Conservation (phyloP, 2,888 invertebrate genomes). For the Candidula unifasciata region DNA sequence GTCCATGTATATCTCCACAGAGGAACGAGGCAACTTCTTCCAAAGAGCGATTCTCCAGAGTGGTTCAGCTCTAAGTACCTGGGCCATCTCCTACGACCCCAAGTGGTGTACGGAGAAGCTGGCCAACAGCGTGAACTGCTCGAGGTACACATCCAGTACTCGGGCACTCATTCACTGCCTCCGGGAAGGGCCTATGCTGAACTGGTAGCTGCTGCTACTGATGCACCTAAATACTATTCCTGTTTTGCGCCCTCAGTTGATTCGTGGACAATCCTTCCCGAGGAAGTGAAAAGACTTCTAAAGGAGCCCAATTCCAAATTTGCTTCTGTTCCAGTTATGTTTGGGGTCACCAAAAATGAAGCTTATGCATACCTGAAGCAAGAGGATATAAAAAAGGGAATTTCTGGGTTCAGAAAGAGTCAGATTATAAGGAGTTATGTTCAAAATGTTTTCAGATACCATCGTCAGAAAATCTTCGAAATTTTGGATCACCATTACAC, state of each 20-base stretch:
- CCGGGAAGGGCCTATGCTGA: constrained; percentile 85
- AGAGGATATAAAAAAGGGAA: constrained; percentile 89
- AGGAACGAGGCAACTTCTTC: constrained; percentile 61
- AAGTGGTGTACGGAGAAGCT: constrained; percentile 69
- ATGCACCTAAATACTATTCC: constrained; percentile 73
- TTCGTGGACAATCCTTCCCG: constrained; percentile 61
- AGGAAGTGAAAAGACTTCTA: constrained; percentile 62
- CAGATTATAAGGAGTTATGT: constrained; percentile 91
- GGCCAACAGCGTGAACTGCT: constrained; percentile 72
- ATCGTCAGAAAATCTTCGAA: constrained; percentile 94
- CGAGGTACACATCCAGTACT: constrained; percentile 60
- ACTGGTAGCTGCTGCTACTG: constrained; percentile 67
- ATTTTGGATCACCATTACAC: constrained; percentile 97
- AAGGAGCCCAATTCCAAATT: constrained; percentile 60
- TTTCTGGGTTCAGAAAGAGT: constrained; percentile 92
- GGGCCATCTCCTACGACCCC: constrained; percentile 74
- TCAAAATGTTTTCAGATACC: constrained; percentile 93
- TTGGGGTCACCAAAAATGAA: constrained; percentile 77
- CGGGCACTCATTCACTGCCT: constrained; percentile 68
- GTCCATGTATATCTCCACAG: constrained; percentile 16
- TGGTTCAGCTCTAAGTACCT: constrained; percentile 82
- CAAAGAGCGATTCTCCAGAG: constrained; percentile 95
- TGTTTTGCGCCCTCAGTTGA: constrained; percentile 73
- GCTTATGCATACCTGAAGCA: constrained; percentile 95
- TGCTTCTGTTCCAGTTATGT: constrained; percentile 69